A percentile compares a stretch with the other conserved stretches of the same genome.
phyloP scores from a whole-genome alignment of 2,113 vertebrate species.

The Gambusia holbrooki region DNA sequence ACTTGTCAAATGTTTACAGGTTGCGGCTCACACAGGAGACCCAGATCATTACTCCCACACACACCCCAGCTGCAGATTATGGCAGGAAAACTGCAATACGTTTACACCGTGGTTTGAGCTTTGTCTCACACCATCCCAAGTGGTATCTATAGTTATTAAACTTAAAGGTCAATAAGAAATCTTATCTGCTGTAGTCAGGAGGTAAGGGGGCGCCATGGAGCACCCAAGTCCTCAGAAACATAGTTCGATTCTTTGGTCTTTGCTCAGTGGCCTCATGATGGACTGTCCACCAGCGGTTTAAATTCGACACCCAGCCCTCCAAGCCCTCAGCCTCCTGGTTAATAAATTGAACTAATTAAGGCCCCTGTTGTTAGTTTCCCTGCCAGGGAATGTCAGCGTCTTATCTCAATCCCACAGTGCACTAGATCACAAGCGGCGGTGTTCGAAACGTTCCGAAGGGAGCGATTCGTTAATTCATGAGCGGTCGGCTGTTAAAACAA shows the following conservation, averaged over 20 bases:
- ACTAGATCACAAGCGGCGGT: conserved; percentile 74
- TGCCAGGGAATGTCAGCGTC: conserved; percentile 67
- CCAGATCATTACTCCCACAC: conserved; percentile 6
- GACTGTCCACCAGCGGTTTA: conserved; percentile 26
- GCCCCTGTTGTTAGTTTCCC: conserved; percentile 67
- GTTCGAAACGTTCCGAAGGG: conserved; percentile 60
- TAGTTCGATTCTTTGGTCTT: conserved; percentile 56
- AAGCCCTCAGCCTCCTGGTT: conserved; percentile 42
- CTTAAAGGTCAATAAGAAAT: conserved; percentile 48
- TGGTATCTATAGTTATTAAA: conserved; percentile 42
- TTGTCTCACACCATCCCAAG: conserved; percentile 29
- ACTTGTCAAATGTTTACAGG: conserved; percentile 19
- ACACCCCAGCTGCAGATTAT: conserved; percentile 9
- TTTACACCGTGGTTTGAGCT: not conserved
- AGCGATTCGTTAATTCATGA: conserved; percentile 72
- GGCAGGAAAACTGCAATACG: conserved; percentile 25
- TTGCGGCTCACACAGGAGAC: conserved; percentile 1
- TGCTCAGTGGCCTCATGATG: conserved; percentile 19
- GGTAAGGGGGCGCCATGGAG: conserved; percentile 5
- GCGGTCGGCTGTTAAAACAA: conserved; percentile 49
- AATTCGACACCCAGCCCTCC: not conserved
- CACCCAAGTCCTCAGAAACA: not conserved
- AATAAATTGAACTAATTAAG: conserved; percentile 79
- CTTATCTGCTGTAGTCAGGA: conserved; percentile 10
- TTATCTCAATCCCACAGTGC: conserved; percentile 77